Percentiles rank a stretch among this genome's conserved stretches.
These are phyloP conservation scores for Idaea aversata DNA, from an alignment of 2,888 invertebrate genomes.

Conservation along the genomic window DNA sequence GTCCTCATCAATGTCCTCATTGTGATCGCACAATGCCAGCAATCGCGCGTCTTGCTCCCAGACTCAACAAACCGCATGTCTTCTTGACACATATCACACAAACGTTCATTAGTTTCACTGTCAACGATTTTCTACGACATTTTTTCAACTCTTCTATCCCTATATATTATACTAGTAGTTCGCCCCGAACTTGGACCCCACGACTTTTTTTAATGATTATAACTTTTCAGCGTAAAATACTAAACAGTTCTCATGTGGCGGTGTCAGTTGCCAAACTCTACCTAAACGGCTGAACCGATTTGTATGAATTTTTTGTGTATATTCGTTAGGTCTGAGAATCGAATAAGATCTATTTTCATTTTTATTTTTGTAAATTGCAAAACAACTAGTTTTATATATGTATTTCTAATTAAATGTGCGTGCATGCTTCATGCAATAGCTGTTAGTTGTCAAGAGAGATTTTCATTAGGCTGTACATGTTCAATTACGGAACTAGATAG, in stretches of 20 bases:
- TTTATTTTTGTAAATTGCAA: neutral
- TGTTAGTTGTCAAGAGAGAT: conserved; percentile 42
- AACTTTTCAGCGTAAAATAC: too few relatives aligned
- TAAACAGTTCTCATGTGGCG: too few relatives aligned
- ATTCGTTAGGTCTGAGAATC: too few relatives aligned
- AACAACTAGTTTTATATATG: neutral
- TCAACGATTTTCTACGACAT: neutral
- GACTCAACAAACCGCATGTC: conserved; percentile 18
- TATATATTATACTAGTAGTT: neutral
- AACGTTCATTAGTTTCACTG: conserved; percentile 14
- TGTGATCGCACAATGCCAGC: conserved; percentile 60
- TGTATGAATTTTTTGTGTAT: too few relatives aligned
- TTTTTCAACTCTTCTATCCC: neutral
- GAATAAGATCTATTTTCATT: too few relatives aligned
- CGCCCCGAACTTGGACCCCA: too few relatives aligned
- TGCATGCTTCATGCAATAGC: neutral
- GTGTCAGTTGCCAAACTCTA: too few relatives aligned
- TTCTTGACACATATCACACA: conserved; percentile 13
- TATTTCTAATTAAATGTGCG: neutral
- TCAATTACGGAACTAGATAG: conserved; percentile 59
- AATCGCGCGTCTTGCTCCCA: conserved; percentile 42
- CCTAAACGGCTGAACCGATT: too few relatives aligned
- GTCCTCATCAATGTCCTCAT: conserved; percentile 58
- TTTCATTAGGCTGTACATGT: conserved; percentile 68
- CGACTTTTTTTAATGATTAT: too few relatives aligned